Conservation (phyloP, 92 coral and sea anemone species). For the Scolanthus callimorphus region DNA sequence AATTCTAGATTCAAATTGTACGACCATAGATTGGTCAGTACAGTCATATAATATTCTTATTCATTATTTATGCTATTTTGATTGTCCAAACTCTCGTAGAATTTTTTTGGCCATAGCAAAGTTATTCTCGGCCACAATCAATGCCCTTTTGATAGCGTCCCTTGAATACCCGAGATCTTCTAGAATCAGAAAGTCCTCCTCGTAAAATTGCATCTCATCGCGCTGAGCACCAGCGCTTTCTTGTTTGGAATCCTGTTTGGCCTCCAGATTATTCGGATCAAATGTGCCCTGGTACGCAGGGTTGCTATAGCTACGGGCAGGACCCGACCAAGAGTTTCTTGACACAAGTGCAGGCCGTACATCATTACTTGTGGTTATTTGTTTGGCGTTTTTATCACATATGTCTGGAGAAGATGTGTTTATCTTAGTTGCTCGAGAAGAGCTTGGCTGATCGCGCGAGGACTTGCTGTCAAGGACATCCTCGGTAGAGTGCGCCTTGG, state of each 20-base stretch:
- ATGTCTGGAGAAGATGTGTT: conserved; percentile 30
- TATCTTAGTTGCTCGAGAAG: conserved; percentile 15
- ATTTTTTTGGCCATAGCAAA: conserved; percentile 99
- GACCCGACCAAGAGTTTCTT: conserved; percentile 81
- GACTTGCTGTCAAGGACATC: conserved; percentile 47
- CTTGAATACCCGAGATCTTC: conserved; percentile 93
- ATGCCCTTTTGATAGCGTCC: conserved; percentile 90
- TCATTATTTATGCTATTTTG: conserved; percentile 5
- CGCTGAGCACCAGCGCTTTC: conserved; percentile 26
- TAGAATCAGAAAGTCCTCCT: conserved; percentile 96
- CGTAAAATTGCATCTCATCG: conserved; percentile 84
- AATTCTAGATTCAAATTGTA: no score
- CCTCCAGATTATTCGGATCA: conserved; percentile 65
- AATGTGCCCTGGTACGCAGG: conserved; percentile 77
- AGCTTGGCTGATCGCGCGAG: not conserved
- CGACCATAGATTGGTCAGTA: no score
- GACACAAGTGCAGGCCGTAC: conserved; percentile 33
- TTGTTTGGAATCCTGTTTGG: conserved; percentile 18
- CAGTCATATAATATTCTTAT: no score
- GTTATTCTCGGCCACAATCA: conserved; percentile 95
- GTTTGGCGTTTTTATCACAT: conserved; percentile 4
- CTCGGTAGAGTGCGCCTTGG: conserved; percentile 60
- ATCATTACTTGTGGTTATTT: conserved; percentile 12
- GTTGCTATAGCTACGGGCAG: conserved; percentile 74
- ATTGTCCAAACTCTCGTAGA: conserved; percentile 84